phyloP scores from a whole-genome alignment of 2,797 vertebrate genomes.

The Enteromius thamalakanensis region DNA sequence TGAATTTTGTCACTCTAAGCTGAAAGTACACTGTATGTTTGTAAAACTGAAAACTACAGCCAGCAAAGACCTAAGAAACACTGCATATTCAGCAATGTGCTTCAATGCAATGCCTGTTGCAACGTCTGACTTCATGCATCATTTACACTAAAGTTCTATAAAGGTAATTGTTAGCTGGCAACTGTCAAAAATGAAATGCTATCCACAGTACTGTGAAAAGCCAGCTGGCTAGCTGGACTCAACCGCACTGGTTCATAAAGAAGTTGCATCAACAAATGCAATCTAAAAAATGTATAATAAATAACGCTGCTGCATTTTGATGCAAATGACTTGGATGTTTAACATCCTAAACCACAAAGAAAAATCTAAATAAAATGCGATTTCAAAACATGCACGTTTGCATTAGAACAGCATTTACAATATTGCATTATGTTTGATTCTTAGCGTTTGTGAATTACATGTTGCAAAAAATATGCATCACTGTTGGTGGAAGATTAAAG shows the following conservation, averaged over 20 bases:
- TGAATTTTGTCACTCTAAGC: background rate
- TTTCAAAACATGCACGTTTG: constrained; percentile 2
- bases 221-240: constrained; percentile 19
- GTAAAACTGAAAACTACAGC: background rate
- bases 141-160: constrained; percentile 17
- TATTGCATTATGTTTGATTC: background rate
- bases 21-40: background rate
- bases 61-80: background rate
- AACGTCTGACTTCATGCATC: background rate
- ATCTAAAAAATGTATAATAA: background rate
- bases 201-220: background rate
- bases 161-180: constrained; percentile 12
- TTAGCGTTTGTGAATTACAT: background rate
- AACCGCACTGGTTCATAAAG: constrained; percentile 9
- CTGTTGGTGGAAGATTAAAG: background rate
- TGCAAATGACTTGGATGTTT: background rate
- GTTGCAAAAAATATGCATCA: background rate
- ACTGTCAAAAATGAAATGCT: constrained; percentile 20
- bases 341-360: background rate
- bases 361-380: background rate
- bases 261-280: constrained; percentile 12
- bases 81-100: background rate
- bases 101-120: background rate
- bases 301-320: background rate
- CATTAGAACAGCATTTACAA: background rate